Evolutionary conservation across 1,140 invertebrate species (phyloP).

Genomic region (Drosophila nebulosa): DNA sequence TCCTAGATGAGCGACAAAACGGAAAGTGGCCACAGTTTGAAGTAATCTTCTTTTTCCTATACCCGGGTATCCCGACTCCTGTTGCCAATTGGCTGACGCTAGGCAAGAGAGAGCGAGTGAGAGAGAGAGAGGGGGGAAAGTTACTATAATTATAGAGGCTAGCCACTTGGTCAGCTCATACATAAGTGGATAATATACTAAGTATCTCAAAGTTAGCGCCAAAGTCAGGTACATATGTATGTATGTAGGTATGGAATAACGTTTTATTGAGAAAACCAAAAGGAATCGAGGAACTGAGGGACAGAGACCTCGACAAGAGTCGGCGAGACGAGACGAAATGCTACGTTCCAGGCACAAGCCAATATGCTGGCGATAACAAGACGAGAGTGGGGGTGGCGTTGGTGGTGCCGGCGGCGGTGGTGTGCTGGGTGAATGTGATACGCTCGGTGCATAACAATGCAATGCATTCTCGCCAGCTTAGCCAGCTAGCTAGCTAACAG

Average conservation of each 20-base stretch:
- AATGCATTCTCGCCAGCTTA: constrained; percentile 28
- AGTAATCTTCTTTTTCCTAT: constrained; percentile 14
- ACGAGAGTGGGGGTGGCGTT: neutral
- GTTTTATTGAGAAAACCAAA: constrained; percentile 67
- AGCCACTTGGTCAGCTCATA: neutral
- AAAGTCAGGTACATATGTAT: neutral
- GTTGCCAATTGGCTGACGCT: too few relatives aligned
- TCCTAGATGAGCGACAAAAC: constrained; percentile 36
- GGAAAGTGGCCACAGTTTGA: constrained; percentile 55
- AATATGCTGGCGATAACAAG: neutral
- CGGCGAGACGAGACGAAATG: neutral
- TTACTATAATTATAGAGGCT: neutral
- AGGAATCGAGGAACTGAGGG: too few relatives aligned
- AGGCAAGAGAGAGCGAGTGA: too few relatives aligned
- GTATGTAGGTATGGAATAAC: neutral
- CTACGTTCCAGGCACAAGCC: constrained; percentile 41
- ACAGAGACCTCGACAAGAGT: constrained; percentile 19
- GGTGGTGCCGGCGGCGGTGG: too few relatives aligned
- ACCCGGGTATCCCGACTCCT: too few relatives aligned
- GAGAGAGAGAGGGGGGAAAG: neutral
- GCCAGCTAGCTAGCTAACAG: constrained; percentile 21
- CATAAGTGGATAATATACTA: neutral
- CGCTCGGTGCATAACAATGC: constrained; percentile 66
- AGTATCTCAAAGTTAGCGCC: neutral
- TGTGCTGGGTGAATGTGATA: constrained; percentile 34